Evolutionary conservation across 2,888 invertebrate species (phyloP), one percentile per base, ranked within the genome.

Genomic region (Pseudococcus longispinus): DNA sequence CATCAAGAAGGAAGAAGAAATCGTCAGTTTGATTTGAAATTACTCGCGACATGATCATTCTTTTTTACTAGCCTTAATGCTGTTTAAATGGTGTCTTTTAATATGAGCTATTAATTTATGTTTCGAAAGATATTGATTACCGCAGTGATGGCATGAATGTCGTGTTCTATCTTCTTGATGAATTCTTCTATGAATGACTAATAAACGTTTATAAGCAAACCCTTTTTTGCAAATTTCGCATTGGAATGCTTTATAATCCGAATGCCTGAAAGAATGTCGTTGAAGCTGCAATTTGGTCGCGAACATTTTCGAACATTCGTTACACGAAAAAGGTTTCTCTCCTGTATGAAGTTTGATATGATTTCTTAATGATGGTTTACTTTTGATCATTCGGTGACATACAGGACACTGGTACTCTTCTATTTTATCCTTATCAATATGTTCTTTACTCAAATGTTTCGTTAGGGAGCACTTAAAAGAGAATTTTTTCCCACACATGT

Each of bases 301-400:
- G 13, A 83, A 87, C 46, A 37, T 83, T 84, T 84, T 83, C n/a
- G 65, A 83, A 70, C 87, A 87, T 32, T 55, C 60, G 37, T 44
- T 46, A 44, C 87, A 87, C 32, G 46, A 65, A n/a, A 42, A 87
- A 20, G 55, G 65, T 13, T 74, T 65, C 44, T 83, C 26, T 9
- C 82, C 74, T 4, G 44, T 37, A 32, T 87, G 87, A 9, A 87
- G 37, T 65, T 87, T 84, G 13, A 65, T 83, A 44, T 87, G 87
- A 74, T 70, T 87, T n/a, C 26, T 18, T 29, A 87, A 42, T 0
- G 87, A 82, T 20, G 70, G 29, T 83, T 84, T 60, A 46, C 87
- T 83, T 18, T 55, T 83, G 1, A 87, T 44, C 29, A 84, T 42
- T 29, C 70, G 37, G 6, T 32, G 13, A 23, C 87, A 87, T 1